These are phyloP conservation scores for Epizoanthus ramosus DNA, from an alignment of 92 coral and sea anemone genomes.

Conservation along the genomic window DNA sequence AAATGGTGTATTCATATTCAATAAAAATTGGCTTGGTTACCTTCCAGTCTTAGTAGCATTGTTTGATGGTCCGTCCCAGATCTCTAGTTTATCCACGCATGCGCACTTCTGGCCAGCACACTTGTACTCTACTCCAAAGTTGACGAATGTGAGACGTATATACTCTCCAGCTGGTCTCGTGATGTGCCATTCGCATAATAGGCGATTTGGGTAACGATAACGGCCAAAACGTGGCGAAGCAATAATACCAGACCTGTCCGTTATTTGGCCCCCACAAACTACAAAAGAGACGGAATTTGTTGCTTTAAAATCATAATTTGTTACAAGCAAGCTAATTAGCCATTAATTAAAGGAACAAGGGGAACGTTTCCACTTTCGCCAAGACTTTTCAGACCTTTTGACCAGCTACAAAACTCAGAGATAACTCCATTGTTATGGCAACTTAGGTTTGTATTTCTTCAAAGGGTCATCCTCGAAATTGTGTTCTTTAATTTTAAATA, in stretches of 20 bases:
- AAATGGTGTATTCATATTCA: too few species aligned
- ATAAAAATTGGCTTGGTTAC: constrained; percentile 32
- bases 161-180: constrained; percentile 60
- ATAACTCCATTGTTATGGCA: too few species aligned
- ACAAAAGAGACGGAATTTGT: neutral
- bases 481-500: too few species aligned
- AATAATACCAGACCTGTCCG: constrained; percentile 57
- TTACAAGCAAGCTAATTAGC: too few species aligned
- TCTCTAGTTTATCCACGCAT: constrained; percentile 74
- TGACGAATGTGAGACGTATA: constrained; percentile 67
- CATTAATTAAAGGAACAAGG: too few species aligned
- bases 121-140: constrained; percentile 61
- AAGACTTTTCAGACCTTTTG: too few species aligned
- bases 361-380: too few species aligned
- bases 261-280: constrained; percentile 79
- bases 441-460: too few species aligned
- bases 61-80: constrained; percentile 84
- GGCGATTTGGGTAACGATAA: constrained; percentile 78
- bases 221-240: constrained; percentile 83
- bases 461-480: too few species aligned
- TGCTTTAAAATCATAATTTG: neutral
- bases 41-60: constrained; percentile 75
- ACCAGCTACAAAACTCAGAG: too few species aligned
- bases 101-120: constrained; percentile 46
- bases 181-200: constrained; percentile 80